Base-by-base conservation (phyloP, 2,888 invertebrate species). In the Subacronicta megacephala region DNA sequence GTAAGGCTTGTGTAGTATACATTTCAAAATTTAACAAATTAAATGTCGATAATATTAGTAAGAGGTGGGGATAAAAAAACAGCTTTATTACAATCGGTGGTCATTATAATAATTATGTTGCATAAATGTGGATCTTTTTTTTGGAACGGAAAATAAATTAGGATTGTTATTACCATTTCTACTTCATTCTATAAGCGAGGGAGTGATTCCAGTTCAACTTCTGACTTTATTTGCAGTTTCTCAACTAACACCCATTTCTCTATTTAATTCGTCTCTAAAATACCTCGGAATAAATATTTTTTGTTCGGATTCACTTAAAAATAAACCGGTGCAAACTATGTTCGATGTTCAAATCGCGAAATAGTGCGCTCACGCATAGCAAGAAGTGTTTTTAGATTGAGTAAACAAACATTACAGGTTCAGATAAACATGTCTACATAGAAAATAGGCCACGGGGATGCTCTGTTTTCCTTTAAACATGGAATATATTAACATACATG, bases 401-500 rank as follows among this genome's bases (percentile, higher is more conserved):
- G 66, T 50, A 79, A 81, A 83, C 78, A 83, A 80, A 83, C 73
- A 75, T 29, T 63, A 46, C 38, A 59, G 51, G 56, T 66, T 74
- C 77, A 77, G 71, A 68, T 84, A 81, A 82, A 83, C 84, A 61
- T 62, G 75, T 78, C 72, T 78, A 62, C 57, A 15, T 33, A 50
- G 29, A 52, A 81, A 76, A 65, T 79, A 69, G 87, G 87, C 80
- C 80, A 82, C 65, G 62, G 74, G 73, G 52, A 62, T 67, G 67
- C 51, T 80, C 82, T 82, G 82, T 45, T 79, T 75, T 69, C 31
- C 46, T 72, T 79, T 81, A 75, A 42, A 45, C 41, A 43, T 58
- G 17, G 13, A 52, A 50, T 55, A 37, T 38, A 57, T 42, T 51
- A 33, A 53, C 38, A n/a, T 57, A 57, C 17, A 18, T n/a, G n/a